phyloP scores from a whole-genome alignment of 2,888 invertebrate genomes.

The Drepanosiphum platanoidis region DNA sequence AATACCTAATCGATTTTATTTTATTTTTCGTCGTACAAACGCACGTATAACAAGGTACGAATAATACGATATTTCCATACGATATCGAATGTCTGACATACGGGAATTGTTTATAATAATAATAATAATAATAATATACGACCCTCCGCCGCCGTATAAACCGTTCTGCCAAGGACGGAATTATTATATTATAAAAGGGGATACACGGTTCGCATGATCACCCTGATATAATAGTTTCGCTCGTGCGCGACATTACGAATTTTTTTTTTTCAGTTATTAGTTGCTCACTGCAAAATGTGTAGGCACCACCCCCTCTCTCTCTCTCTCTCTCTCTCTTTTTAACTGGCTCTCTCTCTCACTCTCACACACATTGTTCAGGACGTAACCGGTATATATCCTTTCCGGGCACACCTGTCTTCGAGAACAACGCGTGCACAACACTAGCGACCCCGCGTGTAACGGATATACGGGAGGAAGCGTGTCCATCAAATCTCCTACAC shows the following conservation, averaged over 20 bases:
- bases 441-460: background rate
- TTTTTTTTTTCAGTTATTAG: background rate
- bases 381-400: background rate
- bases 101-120: background rate
- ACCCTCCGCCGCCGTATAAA: background rate
- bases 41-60: too few relatives aligned
- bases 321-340: background rate
- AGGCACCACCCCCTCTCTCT: background rate
- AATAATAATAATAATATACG: too few relatives aligned
- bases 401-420: background rate
- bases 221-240: background rate
- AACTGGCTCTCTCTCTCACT: background rate
- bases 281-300: background rate
- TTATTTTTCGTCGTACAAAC: background rate
- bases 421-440: background rate
- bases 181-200: background rate
- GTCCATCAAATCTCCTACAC: background rate
- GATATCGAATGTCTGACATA: background rate
- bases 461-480: slow-evolving; percentile 12
- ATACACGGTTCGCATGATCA: background rate
- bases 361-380: background rate
- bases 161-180: background rate
- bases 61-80: background rate
- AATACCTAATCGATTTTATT: background rate
- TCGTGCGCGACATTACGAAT: background rate